phyloP scores from a whole-genome alignment of 2,888 invertebrate genomes.

The Synanthedon tipuliformis region DNA sequence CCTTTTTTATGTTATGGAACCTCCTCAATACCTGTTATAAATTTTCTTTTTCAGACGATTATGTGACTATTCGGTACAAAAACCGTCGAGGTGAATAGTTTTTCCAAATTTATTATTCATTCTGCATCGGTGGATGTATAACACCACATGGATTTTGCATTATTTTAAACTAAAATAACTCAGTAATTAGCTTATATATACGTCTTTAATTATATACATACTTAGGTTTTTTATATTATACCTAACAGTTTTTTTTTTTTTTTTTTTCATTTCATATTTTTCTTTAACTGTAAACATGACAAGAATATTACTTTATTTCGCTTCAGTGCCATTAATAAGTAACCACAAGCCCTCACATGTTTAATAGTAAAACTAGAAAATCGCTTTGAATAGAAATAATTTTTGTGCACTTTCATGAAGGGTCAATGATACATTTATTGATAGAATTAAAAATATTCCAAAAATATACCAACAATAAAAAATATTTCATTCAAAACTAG shows the following conservation, averaged over 20 bases:
- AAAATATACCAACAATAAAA: too few relatives aligned
- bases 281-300: too few relatives aligned
- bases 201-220: not conserved
- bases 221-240: not conserved
- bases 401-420: too few relatives aligned
- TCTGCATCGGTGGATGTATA: slow-evolving; percentile 37
- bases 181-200: not conserved
- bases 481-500: too few relatives aligned
- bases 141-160: slow-evolving; percentile 20
- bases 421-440: too few relatives aligned
- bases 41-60: slow-evolving; percentile 85
- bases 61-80: slow-evolving; percentile 92
- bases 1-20: slow-evolving; percentile 1
- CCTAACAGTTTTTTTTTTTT: not conserved
- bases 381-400: too few relatives aligned
- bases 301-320: too few relatives aligned
- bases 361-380: too few relatives aligned
- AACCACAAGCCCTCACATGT: too few relatives aligned
- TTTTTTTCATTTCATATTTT: too few relatives aligned
- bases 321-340: too few relatives aligned
- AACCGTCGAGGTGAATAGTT: slow-evolving; percentile 84
- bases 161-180: not conserved
- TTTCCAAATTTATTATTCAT: slow-evolving; percentile 26
- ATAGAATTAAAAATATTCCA: too few relatives aligned
- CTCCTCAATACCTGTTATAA: slow-evolving; percentile 7